These are phyloP conservation scores for Caenorhabditis japonica DNA, from an alignment of 2,888 invertebrate genomes.

Conservation along the genomic window DNA sequence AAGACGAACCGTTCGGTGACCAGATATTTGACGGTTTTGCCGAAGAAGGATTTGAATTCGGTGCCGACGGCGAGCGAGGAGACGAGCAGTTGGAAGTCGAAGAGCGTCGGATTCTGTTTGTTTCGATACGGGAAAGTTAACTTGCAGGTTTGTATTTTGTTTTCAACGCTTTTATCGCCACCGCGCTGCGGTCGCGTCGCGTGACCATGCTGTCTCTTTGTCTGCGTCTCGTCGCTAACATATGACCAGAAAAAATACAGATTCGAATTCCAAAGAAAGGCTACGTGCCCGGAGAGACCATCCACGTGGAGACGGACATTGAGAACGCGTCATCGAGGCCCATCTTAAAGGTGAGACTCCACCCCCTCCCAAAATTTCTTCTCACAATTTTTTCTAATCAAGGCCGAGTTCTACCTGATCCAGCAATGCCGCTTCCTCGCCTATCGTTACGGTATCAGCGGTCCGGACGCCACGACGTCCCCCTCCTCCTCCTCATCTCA, in stretches of 20 bases:
- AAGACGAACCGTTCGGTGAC: slow-evolving; percentile 49
- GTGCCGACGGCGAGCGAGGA: slow-evolving; percentile 22
- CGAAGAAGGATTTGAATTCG: slow-evolving; percentile 37
- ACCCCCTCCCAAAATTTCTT: too few species aligned
- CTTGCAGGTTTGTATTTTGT: slow-evolving; percentile 17
- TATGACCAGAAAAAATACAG: slow-evolving; percentile 17
- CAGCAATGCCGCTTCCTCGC: slow-evolving; percentile 50
- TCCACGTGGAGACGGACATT: slow-evolving; percentile 48
- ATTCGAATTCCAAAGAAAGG: slow-evolving; percentile 55
- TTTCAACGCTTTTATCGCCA: neutral
- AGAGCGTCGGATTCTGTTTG: slow-evolving; percentile 50
- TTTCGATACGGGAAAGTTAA: slow-evolving; percentile 48
- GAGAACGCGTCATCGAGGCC: slow-evolving; percentile 47
- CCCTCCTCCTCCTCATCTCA: slow-evolving; percentile 2
- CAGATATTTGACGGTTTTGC: slow-evolving; percentile 31
- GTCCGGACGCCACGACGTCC: slow-evolving; percentile 13
- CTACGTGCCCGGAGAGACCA: slow-evolving; percentile 57
- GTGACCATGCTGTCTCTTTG: too few species aligned
- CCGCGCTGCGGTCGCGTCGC: too few species aligned
- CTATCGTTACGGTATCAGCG: slow-evolving; percentile 49
- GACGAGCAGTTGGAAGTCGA: slow-evolving; percentile 39
- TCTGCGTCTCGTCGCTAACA: too few species aligned
- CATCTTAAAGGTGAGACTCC: slow-evolving; percentile 50
- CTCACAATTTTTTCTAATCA: too few species aligned
- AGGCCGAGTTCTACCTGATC: slow-evolving; percentile 46